Evolutionary conservation across 2,797 vertebrate genomes (phyloP).

Genomic region (Thalassophryne amazonica): DNA sequence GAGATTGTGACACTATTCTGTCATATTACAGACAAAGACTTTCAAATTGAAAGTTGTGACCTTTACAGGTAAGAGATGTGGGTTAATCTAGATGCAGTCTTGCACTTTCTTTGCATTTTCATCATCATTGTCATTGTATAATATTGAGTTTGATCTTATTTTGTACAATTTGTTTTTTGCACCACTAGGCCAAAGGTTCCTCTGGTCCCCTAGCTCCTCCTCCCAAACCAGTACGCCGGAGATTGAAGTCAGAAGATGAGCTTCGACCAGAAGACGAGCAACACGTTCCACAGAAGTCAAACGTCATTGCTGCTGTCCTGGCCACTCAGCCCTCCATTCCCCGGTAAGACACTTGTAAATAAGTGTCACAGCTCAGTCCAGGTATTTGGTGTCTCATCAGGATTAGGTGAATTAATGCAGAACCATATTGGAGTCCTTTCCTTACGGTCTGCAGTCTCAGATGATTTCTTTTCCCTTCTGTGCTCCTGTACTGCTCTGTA

Average conservation of each 20-base stretch:
- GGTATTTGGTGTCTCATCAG: not conserved
- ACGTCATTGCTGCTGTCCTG: conserved; percentile 86
- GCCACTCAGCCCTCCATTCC: conserved; percentile 94
- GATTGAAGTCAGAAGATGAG: conserved; percentile 98
- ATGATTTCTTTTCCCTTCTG: too few species aligned
- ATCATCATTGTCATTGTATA: too few species aligned
- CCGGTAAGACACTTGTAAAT: conserved; percentile 73
- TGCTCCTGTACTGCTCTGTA: too few species aligned
- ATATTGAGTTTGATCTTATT: not conserved
- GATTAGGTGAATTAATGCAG: too few species aligned
- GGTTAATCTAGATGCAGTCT: too few species aligned
- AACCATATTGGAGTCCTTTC: too few species aligned
- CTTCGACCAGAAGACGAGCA: conserved; percentile 93
- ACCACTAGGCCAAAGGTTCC: conserved; percentile 84
- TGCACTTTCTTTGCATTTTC: too few species aligned
- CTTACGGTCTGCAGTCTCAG: too few species aligned
- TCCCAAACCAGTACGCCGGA: conserved; percentile 93
- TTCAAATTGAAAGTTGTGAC: too few species aligned
- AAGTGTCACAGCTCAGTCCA: not conserved
- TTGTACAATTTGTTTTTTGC: not conserved
- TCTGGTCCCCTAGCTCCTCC: conserved; percentile 91
- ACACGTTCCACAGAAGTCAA: conserved; percentile 86
- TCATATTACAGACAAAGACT: too few species aligned
- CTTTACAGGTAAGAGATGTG: too few species aligned
- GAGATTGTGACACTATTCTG: too few species aligned